Conservation (phyloP, 2,113 vertebrate genomes). For the Mustela lutreola region DNA sequence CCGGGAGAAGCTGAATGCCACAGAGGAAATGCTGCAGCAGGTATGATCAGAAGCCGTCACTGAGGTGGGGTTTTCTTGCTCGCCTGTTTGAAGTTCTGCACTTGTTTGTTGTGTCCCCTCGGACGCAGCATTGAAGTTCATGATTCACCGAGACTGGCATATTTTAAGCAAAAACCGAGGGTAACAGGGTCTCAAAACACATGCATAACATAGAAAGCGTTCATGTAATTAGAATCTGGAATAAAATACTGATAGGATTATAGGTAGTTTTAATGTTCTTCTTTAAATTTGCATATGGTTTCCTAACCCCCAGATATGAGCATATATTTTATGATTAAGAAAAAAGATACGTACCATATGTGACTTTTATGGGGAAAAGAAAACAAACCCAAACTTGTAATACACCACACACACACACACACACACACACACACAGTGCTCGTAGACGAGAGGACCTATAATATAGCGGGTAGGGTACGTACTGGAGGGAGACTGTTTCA, state of each 20-base stretch:
- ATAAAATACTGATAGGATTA: background rate
- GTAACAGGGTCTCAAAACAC: background rate
- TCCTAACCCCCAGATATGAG: background rate
- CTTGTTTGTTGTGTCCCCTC: background rate
- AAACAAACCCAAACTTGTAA: background rate
- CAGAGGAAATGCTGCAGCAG: conserved; percentile 98
- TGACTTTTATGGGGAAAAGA: background rate
- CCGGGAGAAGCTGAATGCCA: conserved; percentile 96
- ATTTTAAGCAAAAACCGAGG: conserved; percentile 39
- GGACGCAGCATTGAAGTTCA: background rate
- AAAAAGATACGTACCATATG: background rate
- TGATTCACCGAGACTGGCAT: background rate
- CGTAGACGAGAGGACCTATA: background rate
- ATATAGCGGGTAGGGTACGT: no score
- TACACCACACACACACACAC: accelerated
- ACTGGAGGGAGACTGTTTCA: background rate
- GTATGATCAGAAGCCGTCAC: conserved; percentile 79
- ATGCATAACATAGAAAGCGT: background rate
- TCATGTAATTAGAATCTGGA: background rate
- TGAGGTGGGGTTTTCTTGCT: background rate
- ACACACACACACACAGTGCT: background rate
- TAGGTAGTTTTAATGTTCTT: background rate
- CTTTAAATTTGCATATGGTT: background rate
- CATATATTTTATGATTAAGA: conserved; percentile 18
- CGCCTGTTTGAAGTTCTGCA: accelerated